Conservation (phyloP, 92 coral and sea anemone species). For the Heteractis magnifica region DNA sequence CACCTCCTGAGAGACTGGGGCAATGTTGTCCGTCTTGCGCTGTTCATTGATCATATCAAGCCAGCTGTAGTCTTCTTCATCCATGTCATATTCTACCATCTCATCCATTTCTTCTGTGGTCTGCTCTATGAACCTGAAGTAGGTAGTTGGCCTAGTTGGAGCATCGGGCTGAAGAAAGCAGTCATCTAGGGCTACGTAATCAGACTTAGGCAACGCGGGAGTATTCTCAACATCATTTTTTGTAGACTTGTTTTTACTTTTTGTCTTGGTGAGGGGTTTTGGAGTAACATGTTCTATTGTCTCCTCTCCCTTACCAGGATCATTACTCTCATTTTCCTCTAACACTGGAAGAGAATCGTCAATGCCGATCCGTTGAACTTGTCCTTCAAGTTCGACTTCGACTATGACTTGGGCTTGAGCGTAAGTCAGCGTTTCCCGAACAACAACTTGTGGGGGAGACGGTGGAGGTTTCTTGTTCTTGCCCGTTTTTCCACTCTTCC, state of each 20-base stretch:
- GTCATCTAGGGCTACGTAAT: slow-evolving; percentile 50
- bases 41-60: slow-evolving; percentile 85
- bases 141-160: slow-evolving; percentile 86
- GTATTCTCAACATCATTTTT: slow-evolving; percentile 57
- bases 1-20: slow-evolving; percentile 98
- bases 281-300: slow-evolving; percentile 61
- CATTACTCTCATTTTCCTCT: slow-evolving; percentile 62
- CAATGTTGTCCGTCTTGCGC: slow-evolving; percentile 85
- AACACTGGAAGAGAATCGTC: slow-evolving; percentile 72
- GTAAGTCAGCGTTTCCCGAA: slow-evolving; percentile 96
- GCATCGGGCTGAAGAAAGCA: slow-evolving; percentile 81
- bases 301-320: slow-evolving; percentile 60
- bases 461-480: slow-evolving; percentile 94
- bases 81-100: slow-evolving; percentile 96
- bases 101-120: slow-evolving; percentile 99
- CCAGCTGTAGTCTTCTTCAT: slow-evolving; percentile 96
- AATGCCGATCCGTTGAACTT: slow-evolving; percentile 85
- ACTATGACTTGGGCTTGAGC: slow-evolving; percentile 99
- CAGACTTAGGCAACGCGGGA: slow-evolving; percentile 71
- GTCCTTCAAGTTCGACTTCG: slow-evolving; percentile 95
- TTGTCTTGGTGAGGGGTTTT: slow-evolving; percentile 79
- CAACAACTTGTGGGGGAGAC: slow-evolving; percentile 88
- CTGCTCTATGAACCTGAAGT: slow-evolving; percentile 95
- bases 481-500: slow-evolving; percentile 83
- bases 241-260: slow-evolving; percentile 76